Conservation (phyloP, 2,113 vertebrate genomes). For the Crypturellus undulatus region DNA sequence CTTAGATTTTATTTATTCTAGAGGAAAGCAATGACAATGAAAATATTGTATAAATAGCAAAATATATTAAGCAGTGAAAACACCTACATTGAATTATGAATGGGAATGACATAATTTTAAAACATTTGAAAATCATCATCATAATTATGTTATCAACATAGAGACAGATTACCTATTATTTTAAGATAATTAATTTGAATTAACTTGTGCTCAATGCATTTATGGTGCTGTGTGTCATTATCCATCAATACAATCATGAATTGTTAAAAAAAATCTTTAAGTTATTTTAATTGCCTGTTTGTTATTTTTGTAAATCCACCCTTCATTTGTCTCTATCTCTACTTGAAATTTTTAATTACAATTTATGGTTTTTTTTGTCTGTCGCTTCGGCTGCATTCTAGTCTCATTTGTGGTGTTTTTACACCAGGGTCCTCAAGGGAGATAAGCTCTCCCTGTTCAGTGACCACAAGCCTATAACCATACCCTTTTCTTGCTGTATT, state of each 20-base stretch:
- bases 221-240: conserved; percentile 54
- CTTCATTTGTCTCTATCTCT: neutral
- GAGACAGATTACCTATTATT: conserved; percentile 70
- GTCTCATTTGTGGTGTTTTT: neutral
- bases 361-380: neutral
- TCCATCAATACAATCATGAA: conserved; percentile 61
- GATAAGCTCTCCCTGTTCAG: neutral
- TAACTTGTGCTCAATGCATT: conserved; percentile 67
- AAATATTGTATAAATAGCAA: conserved; percentile 75
- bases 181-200: conserved; percentile 56
- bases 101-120: conserved; percentile 71
- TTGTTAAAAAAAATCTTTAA: conserved; percentile 46
- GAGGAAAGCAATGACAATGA: conserved; percentile 68
- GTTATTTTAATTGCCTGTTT: conserved; percentile 40
- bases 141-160: conserved; percentile 74
- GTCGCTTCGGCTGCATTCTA: neutral
- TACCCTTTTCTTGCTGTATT: neutral
- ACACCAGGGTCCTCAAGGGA: neutral
- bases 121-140: conserved; percentile 64
- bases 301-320: neutral
- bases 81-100: conserved; percentile 52
- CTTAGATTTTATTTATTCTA: conserved; percentile 60
- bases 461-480: neutral
- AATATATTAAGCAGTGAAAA: conserved; percentile 60
- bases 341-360: neutral